These are phyloP conservation scores for Heterodera schachtii DNA, from an alignment of 1,140 invertebrate species.

Conservation along the genomic window DNA sequence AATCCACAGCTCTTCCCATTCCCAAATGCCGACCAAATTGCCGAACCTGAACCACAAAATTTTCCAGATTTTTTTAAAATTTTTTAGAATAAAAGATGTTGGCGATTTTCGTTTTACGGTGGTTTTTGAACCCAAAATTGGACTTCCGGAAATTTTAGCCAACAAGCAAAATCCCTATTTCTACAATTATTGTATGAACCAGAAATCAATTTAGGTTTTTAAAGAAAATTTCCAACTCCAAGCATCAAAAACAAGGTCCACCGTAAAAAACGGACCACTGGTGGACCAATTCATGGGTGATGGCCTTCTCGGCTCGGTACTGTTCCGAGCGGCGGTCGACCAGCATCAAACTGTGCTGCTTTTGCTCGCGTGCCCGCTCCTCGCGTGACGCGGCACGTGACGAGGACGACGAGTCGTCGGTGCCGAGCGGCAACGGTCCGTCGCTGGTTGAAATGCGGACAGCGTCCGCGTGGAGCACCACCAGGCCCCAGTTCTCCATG, in stretches of 20 bases:
- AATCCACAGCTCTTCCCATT: slow-evolving; percentile 70
- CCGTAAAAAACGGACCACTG: slow-evolving; percentile 62
- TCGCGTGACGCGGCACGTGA: too few relatives aligned
- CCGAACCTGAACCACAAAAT: slow-evolving; percentile 59
- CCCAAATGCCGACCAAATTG: slow-evolving; percentile 69
- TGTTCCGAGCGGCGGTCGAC: slow-evolving; percentile 60
- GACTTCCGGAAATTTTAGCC: too few relatives aligned
- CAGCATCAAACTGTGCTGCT: slow-evolving; percentile 39
- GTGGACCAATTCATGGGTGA: slow-evolving; percentile 60
- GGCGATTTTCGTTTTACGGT: too few relatives aligned
- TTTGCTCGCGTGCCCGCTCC: slow-evolving; percentile 18
- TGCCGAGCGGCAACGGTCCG: slow-evolving; percentile 7
- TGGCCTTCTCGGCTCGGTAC: slow-evolving; percentile 60
- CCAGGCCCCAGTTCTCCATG: slow-evolving; percentile 47
- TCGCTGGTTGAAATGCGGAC: slow-evolving; percentile 26
- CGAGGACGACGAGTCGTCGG: background rate
- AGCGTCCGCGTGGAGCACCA: slow-evolving; percentile 33
- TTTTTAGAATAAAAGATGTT: too few relatives aligned
- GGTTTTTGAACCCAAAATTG: too few relatives aligned
- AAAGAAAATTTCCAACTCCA: too few relatives aligned
- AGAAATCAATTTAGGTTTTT: too few relatives aligned
- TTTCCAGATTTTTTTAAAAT: too few relatives aligned
- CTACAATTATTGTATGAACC: too few relatives aligned
- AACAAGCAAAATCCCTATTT: too few relatives aligned
- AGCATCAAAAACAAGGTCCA: too few relatives aligned